Evolutionary conservation across 23 tunicate species (phyloP).

Genomic region (Styela plicata): DNA sequence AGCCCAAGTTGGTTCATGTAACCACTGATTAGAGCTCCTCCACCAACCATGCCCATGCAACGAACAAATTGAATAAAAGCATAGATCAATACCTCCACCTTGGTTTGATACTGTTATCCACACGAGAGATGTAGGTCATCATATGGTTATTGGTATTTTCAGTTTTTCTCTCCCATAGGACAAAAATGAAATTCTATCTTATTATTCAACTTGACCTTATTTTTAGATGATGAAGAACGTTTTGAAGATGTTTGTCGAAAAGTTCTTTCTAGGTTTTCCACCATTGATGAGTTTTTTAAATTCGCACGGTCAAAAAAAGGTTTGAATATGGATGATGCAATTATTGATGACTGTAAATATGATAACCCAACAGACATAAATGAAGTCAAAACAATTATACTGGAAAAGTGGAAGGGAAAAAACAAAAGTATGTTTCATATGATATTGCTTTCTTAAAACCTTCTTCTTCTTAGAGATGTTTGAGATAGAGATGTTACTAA

Average conservation of each 20-base stretch:
- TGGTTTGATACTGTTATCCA: not conserved
- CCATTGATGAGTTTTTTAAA: not conserved
- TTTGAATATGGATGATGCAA: not conserved
- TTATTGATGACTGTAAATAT: not conserved
- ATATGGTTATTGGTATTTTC: not conserved
- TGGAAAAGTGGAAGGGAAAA: not conserved
- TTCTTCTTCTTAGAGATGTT: no score
- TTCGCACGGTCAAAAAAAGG: not conserved
- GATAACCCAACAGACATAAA: not conserved
- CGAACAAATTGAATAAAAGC: no score
- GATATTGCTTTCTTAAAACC: no score
- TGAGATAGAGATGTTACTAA: no score
- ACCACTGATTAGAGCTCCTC: not conserved
- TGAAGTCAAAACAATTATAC: not conserved
- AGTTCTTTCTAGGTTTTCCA: not conserved
- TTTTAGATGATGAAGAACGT: not conserved
- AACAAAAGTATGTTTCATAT: no score
- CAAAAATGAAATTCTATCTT: not conserved
- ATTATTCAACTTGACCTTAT: not conserved
- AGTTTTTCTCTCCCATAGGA: not conserved
- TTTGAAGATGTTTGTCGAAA: not conserved
- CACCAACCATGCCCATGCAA: not conserved
- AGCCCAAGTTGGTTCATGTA: not conserved
- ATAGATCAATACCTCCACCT: no score
- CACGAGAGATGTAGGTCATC: not conserved